Conservation (phyloP, 2,113 vertebrate genomes). For the Cephalopholis sonnerati region DNA sequence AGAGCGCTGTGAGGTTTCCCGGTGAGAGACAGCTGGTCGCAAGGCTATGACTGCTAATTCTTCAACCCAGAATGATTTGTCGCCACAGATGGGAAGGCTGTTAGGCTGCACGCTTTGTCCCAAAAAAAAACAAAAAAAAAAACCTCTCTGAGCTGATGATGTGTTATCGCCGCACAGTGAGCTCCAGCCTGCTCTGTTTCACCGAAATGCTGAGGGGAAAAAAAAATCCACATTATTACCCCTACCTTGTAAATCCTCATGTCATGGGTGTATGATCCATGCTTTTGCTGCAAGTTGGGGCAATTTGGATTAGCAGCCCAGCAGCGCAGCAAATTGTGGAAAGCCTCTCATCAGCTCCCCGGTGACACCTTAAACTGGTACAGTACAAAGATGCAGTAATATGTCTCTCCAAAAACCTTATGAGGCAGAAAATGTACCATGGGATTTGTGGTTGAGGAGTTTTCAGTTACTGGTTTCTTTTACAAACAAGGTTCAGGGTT, state of each 20-base stretch:
- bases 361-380: constrained; percentile 13
- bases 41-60: constrained; percentile 20
- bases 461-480: background rate
- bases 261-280: background rate
- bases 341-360: constrained; percentile 20
- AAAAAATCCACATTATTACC: background rate
- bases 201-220: background rate
- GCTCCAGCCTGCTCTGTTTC: background rate
- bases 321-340: constrained; percentile 25
- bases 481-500: background rate
- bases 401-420: background rate
- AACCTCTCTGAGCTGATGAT: background rate
- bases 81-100: constrained; percentile 13
- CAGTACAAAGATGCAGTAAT: constrained; percentile 6
- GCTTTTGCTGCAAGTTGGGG: constrained; percentile 8
- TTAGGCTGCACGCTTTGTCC: background rate
- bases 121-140: background rate
- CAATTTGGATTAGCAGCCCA: constrained; percentile 41
- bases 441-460: background rate
- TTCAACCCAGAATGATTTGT: background rate
- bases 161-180: constrained; percentile 1
- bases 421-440: background rate
- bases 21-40: constrained; percentile 23
- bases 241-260: constrained; percentile 23
- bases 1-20: constrained; percentile 7